Percentiles rank a stretch among this genome's conserved stretches.
Conservation (phyloP, 2,113 vertebrate genomes). For the Empidonax traillii region DNA sequence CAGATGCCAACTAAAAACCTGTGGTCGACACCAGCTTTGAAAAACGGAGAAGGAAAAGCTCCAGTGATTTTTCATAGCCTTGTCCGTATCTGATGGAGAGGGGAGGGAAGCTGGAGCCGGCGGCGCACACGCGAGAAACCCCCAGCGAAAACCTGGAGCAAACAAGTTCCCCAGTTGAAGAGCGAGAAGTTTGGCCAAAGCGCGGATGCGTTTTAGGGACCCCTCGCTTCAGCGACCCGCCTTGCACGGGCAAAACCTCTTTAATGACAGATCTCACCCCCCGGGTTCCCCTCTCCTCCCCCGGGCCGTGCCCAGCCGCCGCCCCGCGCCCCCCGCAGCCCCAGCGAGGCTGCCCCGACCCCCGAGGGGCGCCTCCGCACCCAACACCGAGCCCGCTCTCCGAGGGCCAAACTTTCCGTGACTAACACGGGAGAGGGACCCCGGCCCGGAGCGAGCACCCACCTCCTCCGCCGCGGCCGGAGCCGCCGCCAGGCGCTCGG, state of each 20-base stretch:
- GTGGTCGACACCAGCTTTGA: background rate
- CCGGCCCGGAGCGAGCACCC: background rate
- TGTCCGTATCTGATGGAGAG: background rate
- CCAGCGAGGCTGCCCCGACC: background rate
- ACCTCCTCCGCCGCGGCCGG: background rate
- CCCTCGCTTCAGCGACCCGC: background rate
- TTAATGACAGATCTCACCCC: background rate
- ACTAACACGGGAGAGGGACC: background rate
- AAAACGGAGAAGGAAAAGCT: background rate
- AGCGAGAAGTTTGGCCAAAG: background rate
- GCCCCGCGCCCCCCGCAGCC: background rate
- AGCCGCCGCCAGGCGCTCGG: background rate
- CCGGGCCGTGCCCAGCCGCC: background rate
- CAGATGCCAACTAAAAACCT: background rate
- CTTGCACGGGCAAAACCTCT: background rate
- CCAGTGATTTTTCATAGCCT: accelerated
- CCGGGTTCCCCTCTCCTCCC: accelerated
- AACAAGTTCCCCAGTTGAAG: background rate
- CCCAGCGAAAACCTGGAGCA: background rate
- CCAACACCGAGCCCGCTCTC: background rate
- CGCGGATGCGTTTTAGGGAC: accelerated
- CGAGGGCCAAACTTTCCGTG: background rate
- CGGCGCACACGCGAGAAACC: background rate
- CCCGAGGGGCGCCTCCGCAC: background rate
- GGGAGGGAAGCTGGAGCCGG: background rate